These are phyloP conservation scores for Sylvia borin DNA, from an alignment of 2,797 vertebrate species.

Conservation along the genomic window DNA sequence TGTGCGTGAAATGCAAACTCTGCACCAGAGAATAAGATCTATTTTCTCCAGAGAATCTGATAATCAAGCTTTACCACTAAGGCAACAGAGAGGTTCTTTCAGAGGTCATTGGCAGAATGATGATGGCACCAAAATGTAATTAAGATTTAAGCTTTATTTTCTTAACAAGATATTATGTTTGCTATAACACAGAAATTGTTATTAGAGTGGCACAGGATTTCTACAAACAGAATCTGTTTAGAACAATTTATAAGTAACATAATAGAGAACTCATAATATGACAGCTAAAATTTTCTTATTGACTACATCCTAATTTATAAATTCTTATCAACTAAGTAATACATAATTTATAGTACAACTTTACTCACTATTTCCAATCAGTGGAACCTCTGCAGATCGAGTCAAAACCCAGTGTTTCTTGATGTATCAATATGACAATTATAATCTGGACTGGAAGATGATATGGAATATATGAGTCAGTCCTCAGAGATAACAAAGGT, in stretches of 20 bases:
- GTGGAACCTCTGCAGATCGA: fast-evolving
- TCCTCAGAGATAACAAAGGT: background rate
- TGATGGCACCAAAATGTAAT: background rate
- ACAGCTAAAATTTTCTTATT: background rate
- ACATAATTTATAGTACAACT: background rate
- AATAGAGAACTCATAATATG: background rate
- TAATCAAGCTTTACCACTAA: background rate
- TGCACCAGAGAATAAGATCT: background rate
- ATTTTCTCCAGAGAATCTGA: background rate
- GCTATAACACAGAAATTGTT: background rate
- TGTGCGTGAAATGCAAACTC: background rate
- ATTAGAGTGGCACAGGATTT: background rate
- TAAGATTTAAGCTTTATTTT: background rate
- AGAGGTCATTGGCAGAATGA: background rate
- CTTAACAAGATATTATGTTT: background rate
- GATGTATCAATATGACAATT: background rate
- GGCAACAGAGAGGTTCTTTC: background rate
- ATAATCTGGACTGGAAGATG: background rate
- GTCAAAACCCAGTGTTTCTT: background rate
- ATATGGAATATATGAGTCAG: fast-evolving
- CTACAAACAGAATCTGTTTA: background rate
- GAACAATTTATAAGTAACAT: background rate
- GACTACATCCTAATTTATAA: background rate
- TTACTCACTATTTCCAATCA: background rate
- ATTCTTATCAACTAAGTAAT: background rate